Base-by-base conservation (phyloP, 2,888 invertebrate species). In the Chalcis sispes region DNA sequence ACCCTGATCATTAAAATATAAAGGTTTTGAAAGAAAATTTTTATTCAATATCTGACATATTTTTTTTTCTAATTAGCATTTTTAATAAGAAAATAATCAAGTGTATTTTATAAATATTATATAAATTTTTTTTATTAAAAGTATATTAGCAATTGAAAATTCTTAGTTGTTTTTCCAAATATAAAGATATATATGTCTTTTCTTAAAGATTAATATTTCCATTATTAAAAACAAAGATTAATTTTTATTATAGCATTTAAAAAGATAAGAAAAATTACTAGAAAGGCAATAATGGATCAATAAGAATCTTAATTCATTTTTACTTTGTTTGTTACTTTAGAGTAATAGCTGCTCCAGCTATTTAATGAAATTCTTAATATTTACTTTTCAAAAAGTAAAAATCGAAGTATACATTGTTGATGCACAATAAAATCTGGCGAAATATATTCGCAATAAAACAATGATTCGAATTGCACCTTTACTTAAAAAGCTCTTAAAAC, bases 381-480 rank as follows among this genome's bases (percentile, higher is more conserved):
- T 54, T 58, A 75, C 64, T 58, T 75, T 54, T 69, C 29, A 56
- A 67, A 32, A 58, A 50, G 50, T 25, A 71, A 71, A 77, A 72
- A 59, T 65, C n/a, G 25, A 71, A 77, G 71, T 27, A 75, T 58
- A 72, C 66, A 64, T 75, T 75, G 29, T 73, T 70, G 48, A 76
- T 72, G 65, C 67, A 62, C 56, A 78, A 65, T 70, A 65, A 76
- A 32, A 75, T 52, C 29, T 67, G 62, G 56, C 59, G 61, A 78
- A 72, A 54, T 70, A 71, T 42, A 48, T 71, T 76, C 50, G 69
- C 66, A 70, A 58, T 73, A 70, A 76, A 66, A 76, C 54, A 66
- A 61, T 69, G 52, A 72, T 75, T 74, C 58, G 54, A 76, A 76
- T 78, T 75, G 78, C 75, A 78, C 73, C 70, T 61, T 71, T 70